Conservation (phyloP, 2,888 invertebrate genomes). For the Ferrisia virgata region DNA sequence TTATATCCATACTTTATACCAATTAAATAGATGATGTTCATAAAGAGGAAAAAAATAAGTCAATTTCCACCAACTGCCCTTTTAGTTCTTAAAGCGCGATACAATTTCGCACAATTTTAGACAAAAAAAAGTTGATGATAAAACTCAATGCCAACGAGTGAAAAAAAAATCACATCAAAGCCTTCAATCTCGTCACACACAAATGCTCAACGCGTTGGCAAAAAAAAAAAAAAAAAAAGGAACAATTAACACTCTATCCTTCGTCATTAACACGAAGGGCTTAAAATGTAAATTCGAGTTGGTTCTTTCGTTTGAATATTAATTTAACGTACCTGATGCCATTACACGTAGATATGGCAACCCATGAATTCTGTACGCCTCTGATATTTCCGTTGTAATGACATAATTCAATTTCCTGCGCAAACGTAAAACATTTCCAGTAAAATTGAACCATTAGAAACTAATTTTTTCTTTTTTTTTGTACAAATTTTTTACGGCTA, state of each 20-base stretch:
- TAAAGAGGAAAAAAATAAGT: no score
- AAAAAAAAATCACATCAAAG: background rate
- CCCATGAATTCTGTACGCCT: constrained; percentile 70
- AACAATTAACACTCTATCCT: background rate
- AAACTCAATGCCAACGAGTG: background rate
- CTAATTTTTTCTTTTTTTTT: background rate
- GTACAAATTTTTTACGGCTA: background rate
- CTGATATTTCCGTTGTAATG: constrained; percentile 75
- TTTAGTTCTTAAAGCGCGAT: no score
- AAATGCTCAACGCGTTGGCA: background rate
- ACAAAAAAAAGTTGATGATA: background rate
- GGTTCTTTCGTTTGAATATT: background rate
- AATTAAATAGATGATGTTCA: no score
- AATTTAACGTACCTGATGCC: constrained; percentile 56
- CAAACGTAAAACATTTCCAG: constrained; percentile 48
- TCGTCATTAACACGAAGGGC: background rate
- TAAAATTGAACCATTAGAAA: constrained; percentile 33
- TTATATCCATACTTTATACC: no score
- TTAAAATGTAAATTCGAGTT: background rate
- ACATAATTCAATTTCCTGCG: constrained; percentile 69
- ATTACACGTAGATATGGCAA: constrained; percentile 78
- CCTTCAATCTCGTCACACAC: background rate
- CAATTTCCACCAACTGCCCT: no score
- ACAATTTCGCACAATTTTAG: no score
- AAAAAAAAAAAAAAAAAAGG: background rate